A percentile compares a stretch with the other conserved stretches of the same genome.
These are phyloP conservation scores for Nomada flava DNA, from an alignment of 2,888 invertebrate species.

Conservation along the genomic window DNA sequence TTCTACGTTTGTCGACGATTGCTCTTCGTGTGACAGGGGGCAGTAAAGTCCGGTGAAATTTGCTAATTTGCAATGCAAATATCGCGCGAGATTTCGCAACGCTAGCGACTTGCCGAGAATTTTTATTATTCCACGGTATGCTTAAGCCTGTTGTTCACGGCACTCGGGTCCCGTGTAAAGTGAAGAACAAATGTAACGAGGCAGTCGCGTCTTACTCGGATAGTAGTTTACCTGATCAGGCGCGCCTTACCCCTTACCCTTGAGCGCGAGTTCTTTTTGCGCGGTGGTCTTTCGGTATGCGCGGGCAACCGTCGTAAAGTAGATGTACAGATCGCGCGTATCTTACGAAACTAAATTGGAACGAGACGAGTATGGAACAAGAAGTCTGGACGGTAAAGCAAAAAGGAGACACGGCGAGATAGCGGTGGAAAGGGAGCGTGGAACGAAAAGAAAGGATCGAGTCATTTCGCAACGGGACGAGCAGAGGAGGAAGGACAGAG, in stretches of 20 bases:
- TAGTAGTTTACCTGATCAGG: slow-evolving; percentile 72
- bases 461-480: slow-evolving; percentile 2
- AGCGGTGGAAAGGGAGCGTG: slow-evolving; percentile 12
- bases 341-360: slow-evolving; percentile 74
- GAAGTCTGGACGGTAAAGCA: slow-evolving; percentile 46
- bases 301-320: slow-evolving; percentile 71
- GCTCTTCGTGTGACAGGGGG: slow-evolving; percentile 35
- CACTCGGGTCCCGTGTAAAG: slow-evolving; percentile 64
- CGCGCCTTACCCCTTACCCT: slow-evolving; percentile 64
- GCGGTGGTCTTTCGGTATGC: slow-evolving; percentile 64
- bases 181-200: slow-evolving; percentile 73
- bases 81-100: slow-evolving; percentile 43
- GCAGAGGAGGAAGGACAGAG: slow-evolving; percentile 2
- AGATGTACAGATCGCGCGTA: slow-evolving; percentile 74
- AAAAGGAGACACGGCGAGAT: slow-evolving; percentile 43
- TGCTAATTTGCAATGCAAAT: slow-evolving; percentile 63
- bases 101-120: slow-evolving; percentile 35
- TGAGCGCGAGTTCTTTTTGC: slow-evolving; percentile 64
- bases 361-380: slow-evolving; percentile 60
- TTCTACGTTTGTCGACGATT: slow-evolving; percentile 24
- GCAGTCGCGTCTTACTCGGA: slow-evolving; percentile 68
- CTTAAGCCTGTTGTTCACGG: slow-evolving; percentile 69
- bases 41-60: slow-evolving; percentile 39
- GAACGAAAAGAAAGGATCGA: not conserved
- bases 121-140: slow-evolving; percentile 61